Evolutionary conservation across 2,797 vertebrate genomes (phyloP).

Genomic region (Typhlichthys eigenmanni): DNA sequence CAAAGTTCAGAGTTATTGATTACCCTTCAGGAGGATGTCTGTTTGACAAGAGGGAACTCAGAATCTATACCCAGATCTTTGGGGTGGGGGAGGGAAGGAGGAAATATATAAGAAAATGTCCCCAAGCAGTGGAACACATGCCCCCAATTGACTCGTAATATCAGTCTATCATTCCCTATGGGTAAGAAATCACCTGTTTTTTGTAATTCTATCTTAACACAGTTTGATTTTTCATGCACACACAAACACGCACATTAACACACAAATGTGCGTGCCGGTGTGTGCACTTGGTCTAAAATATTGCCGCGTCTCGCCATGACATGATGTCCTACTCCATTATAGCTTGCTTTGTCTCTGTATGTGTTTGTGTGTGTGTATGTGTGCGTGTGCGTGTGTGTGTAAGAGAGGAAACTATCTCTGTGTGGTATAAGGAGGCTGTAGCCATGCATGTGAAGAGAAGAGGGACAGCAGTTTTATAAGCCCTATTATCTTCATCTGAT

Average conservation of each 20-base stretch:
- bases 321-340: too few species aligned
- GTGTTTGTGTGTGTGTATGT: slow-evolving; percentile 2
- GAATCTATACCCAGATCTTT: slow-evolving; percentile 23
- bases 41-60: slow-evolving; percentile 38
- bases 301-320: too few species aligned
- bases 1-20: slow-evolving; percentile 62
- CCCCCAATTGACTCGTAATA: slow-evolving; percentile 16
- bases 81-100: slow-evolving; percentile 17
- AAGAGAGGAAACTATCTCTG: neutral
- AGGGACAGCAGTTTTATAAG: slow-evolving; percentile 51
- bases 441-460: slow-evolving; percentile 49
- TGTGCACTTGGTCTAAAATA: neutral
- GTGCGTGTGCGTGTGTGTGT: neutral
- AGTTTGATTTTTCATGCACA: neutral
- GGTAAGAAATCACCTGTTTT: neutral
- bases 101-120: slow-evolving; percentile 34
- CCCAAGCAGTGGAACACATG: slow-evolving; percentile 14
- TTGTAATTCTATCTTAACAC: slow-evolving; percentile 6
- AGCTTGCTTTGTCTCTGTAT: neutral
- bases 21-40: slow-evolving; percentile 44
- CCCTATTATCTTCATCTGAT: slow-evolving; percentile 58
- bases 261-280: neutral
- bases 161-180: neutral
- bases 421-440: slow-evolving; percentile 25
- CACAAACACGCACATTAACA: slow-evolving; percentile 6